These are phyloP conservation scores for Sinocyclocheilus anophthalmus DNA, from an alignment of 2,113 vertebrate species.

Conservation along the genomic window DNA sequence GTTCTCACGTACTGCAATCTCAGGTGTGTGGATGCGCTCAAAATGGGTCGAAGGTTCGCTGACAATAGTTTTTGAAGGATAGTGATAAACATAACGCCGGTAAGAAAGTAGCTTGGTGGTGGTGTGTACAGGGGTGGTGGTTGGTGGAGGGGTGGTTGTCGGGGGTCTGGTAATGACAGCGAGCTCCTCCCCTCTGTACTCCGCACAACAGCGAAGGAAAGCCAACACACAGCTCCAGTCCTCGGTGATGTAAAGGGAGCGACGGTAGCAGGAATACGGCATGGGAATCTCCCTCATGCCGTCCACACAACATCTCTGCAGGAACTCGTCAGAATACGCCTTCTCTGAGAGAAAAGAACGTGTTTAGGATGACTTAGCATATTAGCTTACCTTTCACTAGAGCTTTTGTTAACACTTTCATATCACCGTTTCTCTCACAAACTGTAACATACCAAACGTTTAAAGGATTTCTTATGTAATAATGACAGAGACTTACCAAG, in stretches of 20 bases:
- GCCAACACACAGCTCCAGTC: constrained; percentile 73
- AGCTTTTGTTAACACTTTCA: not conserved
- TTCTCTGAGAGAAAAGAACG: constrained; percentile 66
- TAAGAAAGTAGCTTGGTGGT: not conserved
- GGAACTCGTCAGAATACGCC: constrained; percentile 68
- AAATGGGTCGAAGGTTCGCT: too few species aligned
- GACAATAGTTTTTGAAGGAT: not conserved
- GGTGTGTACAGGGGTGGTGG: constrained; percentile 23
- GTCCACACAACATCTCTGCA: constrained; percentile 81
- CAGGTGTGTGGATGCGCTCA: not conserved
- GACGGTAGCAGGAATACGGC: constrained; percentile 77
- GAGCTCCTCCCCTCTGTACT: constrained; percentile 63
- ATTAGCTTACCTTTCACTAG: not conserved
- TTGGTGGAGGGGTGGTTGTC: constrained; percentile 4
- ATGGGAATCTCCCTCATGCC: constrained; percentile 86
- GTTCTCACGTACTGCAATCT: not conserved
- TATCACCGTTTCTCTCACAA: not conserved
- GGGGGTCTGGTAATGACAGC: constrained; percentile 57
- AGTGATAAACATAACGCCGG: not conserved
- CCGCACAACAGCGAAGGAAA: constrained; percentile 85
- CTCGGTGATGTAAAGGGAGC: constrained; percentile 78
- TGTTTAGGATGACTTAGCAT: not conserved
- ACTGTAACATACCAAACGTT: not conserved
- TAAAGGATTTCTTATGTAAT: not conserved
- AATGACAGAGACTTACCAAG: constrained; percentile 64